A percentile compares a stretch with the other conserved stretches of the same genome.
Evolutionary conservation across 2,113 vertebrate species (phyloP).

Genomic region (Aegotheles bennettii): DNA sequence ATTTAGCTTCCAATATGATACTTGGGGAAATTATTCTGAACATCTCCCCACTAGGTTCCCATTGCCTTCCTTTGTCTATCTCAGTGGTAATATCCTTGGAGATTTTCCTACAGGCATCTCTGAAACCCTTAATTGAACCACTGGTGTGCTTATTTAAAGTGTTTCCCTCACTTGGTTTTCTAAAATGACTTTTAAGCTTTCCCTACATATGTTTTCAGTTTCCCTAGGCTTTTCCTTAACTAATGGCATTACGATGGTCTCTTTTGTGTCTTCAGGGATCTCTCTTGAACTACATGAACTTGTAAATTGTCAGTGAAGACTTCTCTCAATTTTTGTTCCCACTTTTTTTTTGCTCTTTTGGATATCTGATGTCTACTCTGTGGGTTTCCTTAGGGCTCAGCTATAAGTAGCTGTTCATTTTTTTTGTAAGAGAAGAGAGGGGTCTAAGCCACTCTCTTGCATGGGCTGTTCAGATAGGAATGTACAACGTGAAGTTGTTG

Average conservation of each 20-base stretch:
- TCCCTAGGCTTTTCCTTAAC: background rate
- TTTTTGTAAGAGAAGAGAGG: background rate
- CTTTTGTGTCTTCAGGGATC: background rate
- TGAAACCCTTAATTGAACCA: conserved; percentile 27
- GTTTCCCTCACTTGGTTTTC: background rate
- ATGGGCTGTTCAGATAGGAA: background rate
- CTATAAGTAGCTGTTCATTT: background rate
- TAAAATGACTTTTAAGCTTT: conserved; percentile 26
- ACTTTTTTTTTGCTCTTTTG: background rate
- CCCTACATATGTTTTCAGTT: background rate
- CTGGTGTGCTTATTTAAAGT: conserved; percentile 15
- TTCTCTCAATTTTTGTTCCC: background rate
- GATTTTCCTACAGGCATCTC: background rate
- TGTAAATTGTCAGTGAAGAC: background rate
- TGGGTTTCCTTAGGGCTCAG: background rate
- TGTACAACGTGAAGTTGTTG: background rate
- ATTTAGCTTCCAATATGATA: background rate
- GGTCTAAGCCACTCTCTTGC: background rate
- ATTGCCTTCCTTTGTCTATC: background rate
- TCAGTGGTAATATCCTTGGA: background rate
- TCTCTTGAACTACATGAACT: background rate
- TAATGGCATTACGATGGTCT: conserved; percentile 7
- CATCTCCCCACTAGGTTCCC: background rate
- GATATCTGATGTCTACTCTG: background rate
- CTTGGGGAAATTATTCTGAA: background rate